Conservation (phyloP, 2,888 invertebrate genomes). For the Eupelmus urozonus region DNA sequence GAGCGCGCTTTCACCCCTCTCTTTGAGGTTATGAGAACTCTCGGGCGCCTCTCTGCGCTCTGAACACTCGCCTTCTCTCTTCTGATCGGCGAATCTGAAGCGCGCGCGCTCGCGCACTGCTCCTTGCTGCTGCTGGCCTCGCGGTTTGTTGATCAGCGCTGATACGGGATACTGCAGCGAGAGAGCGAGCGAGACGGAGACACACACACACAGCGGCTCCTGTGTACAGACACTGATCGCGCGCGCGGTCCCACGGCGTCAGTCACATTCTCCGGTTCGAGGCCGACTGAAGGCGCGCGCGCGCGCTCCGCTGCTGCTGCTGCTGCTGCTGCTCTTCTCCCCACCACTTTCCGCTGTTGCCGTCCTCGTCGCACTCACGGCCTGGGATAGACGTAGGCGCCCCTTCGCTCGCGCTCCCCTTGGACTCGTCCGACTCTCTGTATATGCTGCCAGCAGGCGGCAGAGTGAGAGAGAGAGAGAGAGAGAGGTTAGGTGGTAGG, state of each 20-base stretch:
- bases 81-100: too few species aligned
- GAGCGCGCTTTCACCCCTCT: not conserved
- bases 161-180: not conserved
- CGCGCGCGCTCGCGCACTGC: too few species aligned
- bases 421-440: slow-evolving; percentile 76
- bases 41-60: not conserved
- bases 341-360: not conserved
- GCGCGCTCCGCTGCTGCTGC: slow-evolving; percentile 44
- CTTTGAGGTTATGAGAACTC: slow-evolving; percentile 44
- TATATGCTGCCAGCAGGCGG: slow-evolving; percentile 61
- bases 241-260: slow-evolving; percentile 12
- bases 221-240: too few species aligned
- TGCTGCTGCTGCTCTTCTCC: not conserved
- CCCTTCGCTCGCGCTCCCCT: slow-evolving; percentile 50
- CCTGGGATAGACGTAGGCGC: not conserved
- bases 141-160: too few species aligned
- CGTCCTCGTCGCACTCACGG: slow-evolving; percentile 35
- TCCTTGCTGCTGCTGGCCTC: too few species aligned
- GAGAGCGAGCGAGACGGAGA: too few species aligned
- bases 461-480: slow-evolving; percentile 58
- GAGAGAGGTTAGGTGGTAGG: slow-evolving; percentile 40
- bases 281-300: slow-evolving; percentile 76
- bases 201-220: slow-evolving; percentile 17
- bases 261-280: slow-evolving; percentile 74
- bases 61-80: too few species aligned